These are phyloP conservation scores for Cantharis lateralis DNA, from an alignment of 2,888 invertebrate species.

Conservation along the genomic window DNA sequence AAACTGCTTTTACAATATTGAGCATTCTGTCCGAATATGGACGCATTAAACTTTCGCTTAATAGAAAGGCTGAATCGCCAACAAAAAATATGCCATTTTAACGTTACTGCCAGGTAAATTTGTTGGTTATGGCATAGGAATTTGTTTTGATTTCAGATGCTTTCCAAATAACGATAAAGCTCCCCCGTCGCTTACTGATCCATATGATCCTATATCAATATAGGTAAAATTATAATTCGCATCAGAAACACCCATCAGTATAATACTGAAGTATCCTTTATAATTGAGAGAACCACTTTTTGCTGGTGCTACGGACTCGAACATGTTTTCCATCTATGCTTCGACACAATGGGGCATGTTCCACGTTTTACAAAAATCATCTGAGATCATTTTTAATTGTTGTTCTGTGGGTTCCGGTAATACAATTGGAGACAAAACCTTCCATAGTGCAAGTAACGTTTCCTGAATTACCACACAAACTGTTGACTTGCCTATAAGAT, in stretches of 20 bases:
- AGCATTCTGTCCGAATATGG: slow-evolving; percentile 9
- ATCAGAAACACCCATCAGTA: slow-evolving; percentile 42
- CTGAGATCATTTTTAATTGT: no score
- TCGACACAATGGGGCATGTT: slow-evolving; percentile 34
- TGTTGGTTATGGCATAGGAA: background rate
- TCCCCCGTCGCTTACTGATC: slow-evolving; percentile 44
- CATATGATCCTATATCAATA: slow-evolving; percentile 43
- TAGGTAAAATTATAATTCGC: slow-evolving; percentile 42
- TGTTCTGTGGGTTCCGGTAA: no score
- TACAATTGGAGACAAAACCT: no score
- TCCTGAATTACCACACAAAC: no score
- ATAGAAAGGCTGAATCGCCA: slow-evolving; percentile 16
- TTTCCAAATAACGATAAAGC: slow-evolving; percentile 28
- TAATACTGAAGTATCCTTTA: slow-evolving; percentile 43
- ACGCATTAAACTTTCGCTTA: slow-evolving; percentile 6
- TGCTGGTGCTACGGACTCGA: slow-evolving; percentile 32
- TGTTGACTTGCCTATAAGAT: no score
- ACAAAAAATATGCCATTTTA: slow-evolving; percentile 16
- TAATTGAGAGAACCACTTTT: slow-evolving; percentile 45
- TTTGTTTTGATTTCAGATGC: background rate
- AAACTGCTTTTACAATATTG: slow-evolving; percentile 15
- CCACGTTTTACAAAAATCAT: background rate
- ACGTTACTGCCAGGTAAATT: background rate
- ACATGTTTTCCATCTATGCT: slow-evolving; percentile 44
- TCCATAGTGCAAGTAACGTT: no score